Percentiles rank a stretch among this genome's conserved stretches.
These are phyloP conservation scores for Suillia variegata DNA, from an alignment of 2,888 invertebrate species.

Conservation along the genomic window DNA sequence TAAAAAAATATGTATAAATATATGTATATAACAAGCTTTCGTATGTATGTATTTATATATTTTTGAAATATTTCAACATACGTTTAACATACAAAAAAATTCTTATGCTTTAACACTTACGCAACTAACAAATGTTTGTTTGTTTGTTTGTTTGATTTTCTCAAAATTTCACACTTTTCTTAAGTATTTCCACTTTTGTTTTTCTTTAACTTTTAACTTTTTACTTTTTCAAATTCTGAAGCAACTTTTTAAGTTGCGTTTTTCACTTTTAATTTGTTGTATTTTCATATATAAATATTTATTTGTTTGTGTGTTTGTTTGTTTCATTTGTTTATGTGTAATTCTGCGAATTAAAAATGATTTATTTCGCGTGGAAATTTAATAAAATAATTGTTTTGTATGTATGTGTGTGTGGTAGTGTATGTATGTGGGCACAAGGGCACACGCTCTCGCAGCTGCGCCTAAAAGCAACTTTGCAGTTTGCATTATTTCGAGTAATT, in stretches of 20 bases:
- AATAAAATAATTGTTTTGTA: neutral
- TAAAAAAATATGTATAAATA: slow-evolving; percentile 16
- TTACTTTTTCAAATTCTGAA: neutral
- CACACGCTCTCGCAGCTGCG: no score
- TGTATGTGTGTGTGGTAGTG: no score
- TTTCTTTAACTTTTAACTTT: neutral
- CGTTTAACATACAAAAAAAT: slow-evolving; percentile 2
- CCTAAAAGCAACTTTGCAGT: no score
- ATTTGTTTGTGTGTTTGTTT: no score
- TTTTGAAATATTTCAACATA: neutral
- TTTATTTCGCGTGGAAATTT: neutral
- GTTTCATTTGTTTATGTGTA: neutral
- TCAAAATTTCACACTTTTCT: neutral
- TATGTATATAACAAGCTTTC: slow-evolving; percentile 5
- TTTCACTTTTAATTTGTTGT: no score
- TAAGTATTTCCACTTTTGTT: no score
- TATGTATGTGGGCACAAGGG: no score
- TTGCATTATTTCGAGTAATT: no score
- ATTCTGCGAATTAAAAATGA: neutral
- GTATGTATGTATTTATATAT: neutral
- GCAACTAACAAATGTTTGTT: neutral
- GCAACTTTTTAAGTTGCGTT: neutral
- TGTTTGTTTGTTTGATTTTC: neutral
- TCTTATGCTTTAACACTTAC: neutral
- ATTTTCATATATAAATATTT: no score